Base-by-base conservation (phyloP, 2,797 vertebrate species). In the Scyliorhinus canicula region DNA sequence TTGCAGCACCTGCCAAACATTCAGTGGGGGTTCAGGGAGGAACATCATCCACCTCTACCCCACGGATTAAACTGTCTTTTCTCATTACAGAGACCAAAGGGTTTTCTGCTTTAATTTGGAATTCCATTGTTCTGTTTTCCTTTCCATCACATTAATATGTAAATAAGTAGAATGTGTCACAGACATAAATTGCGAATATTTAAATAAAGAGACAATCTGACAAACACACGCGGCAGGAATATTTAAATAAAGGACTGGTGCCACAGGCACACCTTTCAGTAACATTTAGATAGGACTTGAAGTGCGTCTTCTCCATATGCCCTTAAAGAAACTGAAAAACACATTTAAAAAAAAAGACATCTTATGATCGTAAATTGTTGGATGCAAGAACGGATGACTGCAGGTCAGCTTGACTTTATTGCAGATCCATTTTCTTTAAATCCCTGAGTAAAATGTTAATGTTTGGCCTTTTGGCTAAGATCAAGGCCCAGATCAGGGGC, bases 341-440 rank as follows among this genome's bases (percentile, higher is more conserved):
- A 57, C 44, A 82, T 44, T 31, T 8, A 82, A 57, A 40, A 82
- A 50, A 86, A 90, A 90, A 90, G 35, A 16, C 31, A 35, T 31
- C 84, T 86, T 90, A 16, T 57, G 86, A 90, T 35, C 3, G 14
- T 8, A 77, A 52, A 50, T 52, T 86, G 26, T 12, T 90, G 44
- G 31, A n/a, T 60, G 31, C 86, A 90, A 60, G 35, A 35, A 88
- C 44, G 57, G 11, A 16, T 90, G 50, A 74, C 93, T 93, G 55
- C 63, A 84, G 93, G 85, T 71, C 94, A 95, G 95, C 95, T 82
- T 95, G 31, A 93, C 8, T 31, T 86, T 91, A 95, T 47, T 95
- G 93, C 88, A 77, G 63, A 93, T 93, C 35, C 60, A 0, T 3
- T n/a, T 95, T 79, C 0, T n/a, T 0, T 26, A 0, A 96, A 12